Evolutionary conservation across 2,888 invertebrate genomes (phyloP).

Genomic region (Pseudanteris insignis): DNA sequence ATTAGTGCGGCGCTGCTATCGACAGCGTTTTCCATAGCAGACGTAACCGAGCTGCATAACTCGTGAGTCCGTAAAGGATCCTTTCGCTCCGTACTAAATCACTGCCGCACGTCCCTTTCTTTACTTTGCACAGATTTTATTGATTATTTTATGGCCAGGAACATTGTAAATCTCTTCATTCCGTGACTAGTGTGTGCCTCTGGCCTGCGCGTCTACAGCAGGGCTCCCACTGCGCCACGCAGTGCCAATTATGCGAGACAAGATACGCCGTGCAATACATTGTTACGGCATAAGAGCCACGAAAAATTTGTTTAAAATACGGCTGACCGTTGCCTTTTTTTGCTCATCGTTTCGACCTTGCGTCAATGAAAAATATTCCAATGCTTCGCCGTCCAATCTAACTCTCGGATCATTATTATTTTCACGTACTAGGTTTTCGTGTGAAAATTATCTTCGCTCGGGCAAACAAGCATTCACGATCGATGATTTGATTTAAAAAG

Average conservation of each 20-base stretch:
- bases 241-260: conserved; percentile 57
- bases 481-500: too few relatives aligned
- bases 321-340: conserved; percentile 32
- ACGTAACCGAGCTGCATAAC: conserved; percentile 38
- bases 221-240: conserved; percentile 47
- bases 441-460: too few relatives aligned
- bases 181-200: conserved; percentile 53
- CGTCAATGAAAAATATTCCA: conserved; percentile 19
- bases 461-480: too few relatives aligned
- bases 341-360: conserved; percentile 28
- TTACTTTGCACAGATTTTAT: conserved; percentile 65
- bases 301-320: conserved; percentile 43
- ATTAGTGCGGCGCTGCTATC: conserved; percentile 39
- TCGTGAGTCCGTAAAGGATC: conserved; percentile 44
- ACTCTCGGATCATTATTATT: too few relatives aligned
- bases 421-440: too few relatives aligned
- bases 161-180: conserved; percentile 66
- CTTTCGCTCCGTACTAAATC: conserved; percentile 58
- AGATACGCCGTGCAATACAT: conserved; percentile 45
- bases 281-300: conserved; percentile 38
- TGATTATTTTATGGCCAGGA: conserved; percentile 65
- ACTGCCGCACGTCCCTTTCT: conserved; percentile 63
- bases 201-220: conserved; percentile 46
- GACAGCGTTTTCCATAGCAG: conserved; percentile 26
- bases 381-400: too few relatives aligned